Conservation (phyloP, 23 tunicate genomes). For the Corella eumyota region DNA sequence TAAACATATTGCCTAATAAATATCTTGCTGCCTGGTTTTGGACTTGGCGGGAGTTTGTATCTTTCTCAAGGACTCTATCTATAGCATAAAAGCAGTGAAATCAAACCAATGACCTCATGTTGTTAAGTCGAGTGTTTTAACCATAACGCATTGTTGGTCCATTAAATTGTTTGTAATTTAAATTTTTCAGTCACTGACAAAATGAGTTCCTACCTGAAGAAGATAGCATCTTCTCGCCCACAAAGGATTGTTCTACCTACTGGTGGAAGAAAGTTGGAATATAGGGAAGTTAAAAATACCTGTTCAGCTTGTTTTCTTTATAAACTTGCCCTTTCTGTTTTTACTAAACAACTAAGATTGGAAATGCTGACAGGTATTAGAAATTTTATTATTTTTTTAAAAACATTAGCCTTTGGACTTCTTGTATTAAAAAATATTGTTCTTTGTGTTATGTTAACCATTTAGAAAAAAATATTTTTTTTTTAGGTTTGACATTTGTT, state of each 20-base stretch:
- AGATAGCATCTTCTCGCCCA: slow-evolving; percentile 38
- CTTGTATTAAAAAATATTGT: no score
- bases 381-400: background rate
- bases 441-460: no score
- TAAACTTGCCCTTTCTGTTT: slow-evolving; percentile 21
- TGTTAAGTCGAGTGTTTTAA: no score
- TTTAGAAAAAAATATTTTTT: no score
- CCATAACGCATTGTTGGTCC: no score
- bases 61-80: no score
- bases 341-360: slow-evolving; percentile 67
- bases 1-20: no score
- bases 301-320: slow-evolving; percentile 55
- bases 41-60: no score
- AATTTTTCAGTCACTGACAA: slow-evolving; percentile 50
- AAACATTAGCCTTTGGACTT: background rate
- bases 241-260: slow-evolving; percentile 42
- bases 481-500: slow-evolving; percentile 79
- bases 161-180: no score
- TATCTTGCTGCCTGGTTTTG: no score
- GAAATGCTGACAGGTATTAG: slow-evolving; percentile 87
- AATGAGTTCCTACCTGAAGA: slow-evolving; percentile 59
- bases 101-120: no score
- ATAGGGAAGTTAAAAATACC: slow-evolving; percentile 75
- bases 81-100: no score
- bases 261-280: slow-evolving; percentile 92